Conservation (phyloP, 2,797 vertebrate genomes). For the Trematomus bernacchii region DNA sequence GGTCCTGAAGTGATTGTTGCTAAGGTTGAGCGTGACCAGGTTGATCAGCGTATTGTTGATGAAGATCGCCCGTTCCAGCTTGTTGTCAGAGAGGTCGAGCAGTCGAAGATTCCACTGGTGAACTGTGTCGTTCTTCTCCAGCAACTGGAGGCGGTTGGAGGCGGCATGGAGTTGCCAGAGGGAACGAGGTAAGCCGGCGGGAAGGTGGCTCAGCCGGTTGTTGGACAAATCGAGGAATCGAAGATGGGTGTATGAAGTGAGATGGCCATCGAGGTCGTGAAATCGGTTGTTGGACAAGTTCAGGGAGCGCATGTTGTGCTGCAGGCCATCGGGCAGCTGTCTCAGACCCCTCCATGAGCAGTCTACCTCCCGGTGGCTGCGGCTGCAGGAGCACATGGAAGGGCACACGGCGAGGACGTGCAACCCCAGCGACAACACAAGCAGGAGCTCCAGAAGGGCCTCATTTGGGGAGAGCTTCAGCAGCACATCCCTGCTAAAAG, state of each 20-base stretch:
- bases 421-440: constrained; percentile 77
- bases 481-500: constrained; percentile 66
- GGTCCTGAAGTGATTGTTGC: constrained; percentile 95
- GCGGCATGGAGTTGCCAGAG: constrained; percentile 93
- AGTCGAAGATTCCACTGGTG: constrained; percentile 95
- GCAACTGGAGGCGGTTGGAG: constrained; percentile 90
- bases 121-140: constrained; percentile 95
- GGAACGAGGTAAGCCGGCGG: constrained; percentile 90
- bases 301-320: constrained; percentile 92
- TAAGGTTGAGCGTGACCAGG: constrained; percentile 92
- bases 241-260: constrained; percentile 90
- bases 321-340: constrained; percentile 89
- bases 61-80: constrained; percentile 93
- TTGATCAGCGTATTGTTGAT: constrained; percentile 95
- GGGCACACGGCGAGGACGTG: constrained; percentile 88
- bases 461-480: constrained; percentile 59
- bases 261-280: constrained; percentile 88
- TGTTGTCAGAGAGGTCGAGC: constrained; percentile 92
- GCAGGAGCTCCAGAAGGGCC: constrained; percentile 80
- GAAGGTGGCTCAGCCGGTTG: constrained; percentile 90
- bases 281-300: constrained; percentile 94
- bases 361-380: constrained; percentile 92
- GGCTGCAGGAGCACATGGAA: constrained; percentile 89
- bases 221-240: constrained; percentile 93
- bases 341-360: constrained; percentile 92